These are phyloP conservation scores for Threskiornis aethiopicus DNA, from an alignment of 2,797 vertebrate genomes.

Conservation along the genomic window DNA sequence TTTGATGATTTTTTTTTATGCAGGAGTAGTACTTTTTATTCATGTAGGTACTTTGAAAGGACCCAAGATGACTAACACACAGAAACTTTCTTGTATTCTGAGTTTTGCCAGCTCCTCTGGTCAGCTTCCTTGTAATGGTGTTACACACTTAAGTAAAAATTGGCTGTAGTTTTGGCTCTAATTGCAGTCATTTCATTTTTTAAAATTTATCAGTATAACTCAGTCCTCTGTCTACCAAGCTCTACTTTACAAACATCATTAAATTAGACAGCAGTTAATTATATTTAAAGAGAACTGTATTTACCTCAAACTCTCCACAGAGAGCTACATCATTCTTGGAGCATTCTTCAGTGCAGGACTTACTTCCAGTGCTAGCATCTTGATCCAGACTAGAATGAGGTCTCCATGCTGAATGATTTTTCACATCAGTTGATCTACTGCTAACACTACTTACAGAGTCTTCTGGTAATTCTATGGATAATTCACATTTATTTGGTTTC, in stretches of 20 bases:
- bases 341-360: slow-evolving; percentile 50
- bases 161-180: background rate
- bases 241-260: background rate
- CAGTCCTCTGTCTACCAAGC: background rate
- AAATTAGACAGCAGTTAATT: background rate
- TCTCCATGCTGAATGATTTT: background rate
- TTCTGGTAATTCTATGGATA: background rate
- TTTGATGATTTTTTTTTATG: background rate
- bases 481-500: background rate
- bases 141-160: background rate
- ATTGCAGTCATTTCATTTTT: background rate
- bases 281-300: background rate
- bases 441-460: background rate
- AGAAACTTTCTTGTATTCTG: background rate
- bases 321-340: slow-evolving; percentile 71
- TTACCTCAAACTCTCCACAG: slow-evolving; percentile 72
- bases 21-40: background rate
- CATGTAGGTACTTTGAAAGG: background rate
- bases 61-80: background rate
- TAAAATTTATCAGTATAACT: background rate
- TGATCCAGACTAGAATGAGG: background rate
- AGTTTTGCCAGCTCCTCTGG: background rate
- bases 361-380: background rate
- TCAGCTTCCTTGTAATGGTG: background rate
- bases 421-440: background rate